Percentiles rank a stretch among this genome's conserved stretches.
phyloP scores from a whole-genome alignment of 2,888 invertebrate species.

The Pimpla rufipes region DNA sequence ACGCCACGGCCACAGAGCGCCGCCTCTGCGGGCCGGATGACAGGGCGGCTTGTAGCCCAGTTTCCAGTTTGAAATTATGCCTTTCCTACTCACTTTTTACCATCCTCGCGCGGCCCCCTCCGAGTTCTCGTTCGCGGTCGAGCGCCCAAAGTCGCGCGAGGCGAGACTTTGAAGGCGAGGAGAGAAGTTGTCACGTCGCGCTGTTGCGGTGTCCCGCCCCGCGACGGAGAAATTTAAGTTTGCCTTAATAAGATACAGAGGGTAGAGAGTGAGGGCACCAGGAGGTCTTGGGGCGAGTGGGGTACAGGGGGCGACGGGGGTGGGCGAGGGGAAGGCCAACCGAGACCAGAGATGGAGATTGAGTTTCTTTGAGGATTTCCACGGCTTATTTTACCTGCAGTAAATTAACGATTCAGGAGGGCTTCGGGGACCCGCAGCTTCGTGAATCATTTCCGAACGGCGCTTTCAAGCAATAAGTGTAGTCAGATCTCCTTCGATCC shows the following conservation, averaged over 20 bases:
- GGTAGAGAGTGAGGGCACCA: neutral
- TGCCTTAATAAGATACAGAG: conserved; percentile 60
- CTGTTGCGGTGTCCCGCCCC: conserved; percentile 54
- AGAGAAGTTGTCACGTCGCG: conserved; percentile 60
- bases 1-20: conserved; percentile 50
- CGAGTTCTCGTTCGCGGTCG: conserved; percentile 10
- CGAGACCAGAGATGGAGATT: conserved; percentile 61
- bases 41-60: conserved; percentile 68
- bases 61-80: conserved; percentile 68
- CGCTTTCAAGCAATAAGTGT: conserved; percentile 73
- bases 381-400: conserved; percentile 77
- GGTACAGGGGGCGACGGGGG: no score
- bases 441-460: conserved; percentile 64
- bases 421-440: conserved; percentile 1
- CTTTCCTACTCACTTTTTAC: conserved; percentile 59
- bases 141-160: conserved; percentile 52
- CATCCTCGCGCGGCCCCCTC: conserved; percentile 27
- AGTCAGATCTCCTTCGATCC: conserved; percentile 63
- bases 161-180: conserved; percentile 62
- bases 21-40: conserved; percentile 56
- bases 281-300: no score
- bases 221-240: conserved; percentile 64
- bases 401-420: conserved; percentile 78
- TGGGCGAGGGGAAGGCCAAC: conserved; percentile 24
- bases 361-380: conserved; percentile 66